These are phyloP conservation scores for Brachionus rubens DNA, from an alignment of 1,140 invertebrate genomes.

Conservation along the genomic window DNA sequence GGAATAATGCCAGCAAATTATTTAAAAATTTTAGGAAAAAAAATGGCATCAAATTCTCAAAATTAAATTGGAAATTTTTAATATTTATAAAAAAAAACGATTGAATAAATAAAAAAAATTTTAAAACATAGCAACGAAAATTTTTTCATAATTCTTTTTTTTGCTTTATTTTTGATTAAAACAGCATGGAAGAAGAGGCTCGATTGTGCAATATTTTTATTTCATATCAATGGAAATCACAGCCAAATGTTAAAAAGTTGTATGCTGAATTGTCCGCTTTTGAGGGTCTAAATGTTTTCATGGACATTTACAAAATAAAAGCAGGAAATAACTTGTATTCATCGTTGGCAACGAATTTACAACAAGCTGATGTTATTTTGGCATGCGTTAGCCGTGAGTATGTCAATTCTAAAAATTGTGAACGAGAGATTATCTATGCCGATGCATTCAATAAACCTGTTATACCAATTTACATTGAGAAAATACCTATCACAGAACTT, in stretches of 20 bases:
- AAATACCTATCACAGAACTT: constrained; percentile 5
- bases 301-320: constrained; percentile 22
- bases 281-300: constrained; percentile 10
- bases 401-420: constrained; percentile 22
- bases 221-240: constrained; percentile 11
- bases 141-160: too few relatives aligned
- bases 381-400: constrained; percentile 8
- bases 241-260: constrained; percentile 4
- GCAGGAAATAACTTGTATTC: constrained; percentile 6
- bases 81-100: neutral
- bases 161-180: neutral
- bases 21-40: constrained; percentile 64
- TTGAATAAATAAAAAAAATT: neutral
- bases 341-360: constrained; percentile 2
- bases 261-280: neutral
- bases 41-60: constrained; percentile 6
- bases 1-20: constrained; percentile 79
- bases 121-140: neutral
- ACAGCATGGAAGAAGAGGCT: neutral
- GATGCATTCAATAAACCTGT: constrained; percentile 19
- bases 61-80: neutral
- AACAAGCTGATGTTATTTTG: constrained; percentile 21
- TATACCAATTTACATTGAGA: constrained; percentile 14
- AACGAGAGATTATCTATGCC: constrained; percentile 12
- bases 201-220: neutral